These are phyloP conservation scores for Habrosyne pyritoides DNA, from an alignment of 2,888 invertebrate species.

Conservation along the genomic window DNA sequence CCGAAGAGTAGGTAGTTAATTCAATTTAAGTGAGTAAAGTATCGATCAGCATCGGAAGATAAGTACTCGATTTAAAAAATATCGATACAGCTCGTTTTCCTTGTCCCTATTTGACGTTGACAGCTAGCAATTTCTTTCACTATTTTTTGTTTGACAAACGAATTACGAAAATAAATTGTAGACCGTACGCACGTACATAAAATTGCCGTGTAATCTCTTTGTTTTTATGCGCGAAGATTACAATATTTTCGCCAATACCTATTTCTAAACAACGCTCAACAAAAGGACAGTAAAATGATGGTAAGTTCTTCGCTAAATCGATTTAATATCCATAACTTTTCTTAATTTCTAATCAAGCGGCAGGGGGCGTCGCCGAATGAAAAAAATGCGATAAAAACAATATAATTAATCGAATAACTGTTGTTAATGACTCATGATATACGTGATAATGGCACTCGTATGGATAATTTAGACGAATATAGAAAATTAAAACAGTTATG, in stretches of 20 bases:
- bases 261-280: background rate
- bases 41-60: no score
- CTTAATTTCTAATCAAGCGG: constrained; percentile 9
- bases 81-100: no score
- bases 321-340: background rate
- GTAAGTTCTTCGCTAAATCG: constrained; percentile 40
- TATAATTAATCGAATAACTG: constrained; percentile 18
- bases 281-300: constrained; percentile 53
- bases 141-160: constrained; percentile 24
- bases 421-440: constrained; percentile 18
- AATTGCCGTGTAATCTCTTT: constrained; percentile 16
- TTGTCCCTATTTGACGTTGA: no score
- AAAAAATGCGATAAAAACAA: constrained; percentile 14
- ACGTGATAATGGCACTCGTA: constrained; percentile 11
- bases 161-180: constrained; percentile 14
- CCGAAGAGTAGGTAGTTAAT: no score
- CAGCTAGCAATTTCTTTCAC: no score
- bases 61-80: no score
- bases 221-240: constrained; percentile 13
- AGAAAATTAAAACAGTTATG: constrained; percentile 3
- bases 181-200: no score
- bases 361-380: constrained; percentile 55
- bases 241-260: constrained; percentile 7
- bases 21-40: no score
- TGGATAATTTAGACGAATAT: background rate